Evolutionary conservation across 2,888 invertebrate species (phyloP).

Genomic region (Agriopis aurantiaria): DNA sequence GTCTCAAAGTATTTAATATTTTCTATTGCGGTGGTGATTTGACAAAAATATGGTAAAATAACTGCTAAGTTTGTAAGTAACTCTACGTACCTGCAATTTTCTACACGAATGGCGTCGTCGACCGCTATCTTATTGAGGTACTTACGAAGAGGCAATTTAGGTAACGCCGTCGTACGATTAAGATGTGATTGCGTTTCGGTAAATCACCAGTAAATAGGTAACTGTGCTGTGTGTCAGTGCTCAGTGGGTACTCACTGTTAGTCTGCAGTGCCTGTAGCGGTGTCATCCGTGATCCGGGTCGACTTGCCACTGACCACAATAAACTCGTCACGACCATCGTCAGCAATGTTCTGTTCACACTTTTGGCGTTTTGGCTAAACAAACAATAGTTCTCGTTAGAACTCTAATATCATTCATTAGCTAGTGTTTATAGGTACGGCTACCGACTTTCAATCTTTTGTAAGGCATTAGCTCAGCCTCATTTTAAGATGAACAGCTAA

Average conservation of each 20-base stretch:
- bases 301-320: conserved; percentile 43
- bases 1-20: conserved; percentile 11
- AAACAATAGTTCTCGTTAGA: conserved; percentile 22
- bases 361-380: conserved; percentile 14
- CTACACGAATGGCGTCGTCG: conserved; percentile 27
- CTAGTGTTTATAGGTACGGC: conserved; percentile 4
- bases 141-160: conserved; percentile 30
- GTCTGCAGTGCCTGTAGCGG: conserved; percentile 46
- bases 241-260: conserved; percentile 11
- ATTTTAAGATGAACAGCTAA: conserved; percentile 14
- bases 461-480: conserved; percentile 3
- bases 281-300: conserved; percentile 80
- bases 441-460: conserved; percentile 19
- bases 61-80: conserved; percentile 10
- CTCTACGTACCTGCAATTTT: conserved; percentile 27
- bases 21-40: conserved; percentile 1
- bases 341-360: conserved; percentile 17
- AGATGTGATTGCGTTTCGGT: conserved; percentile 45
- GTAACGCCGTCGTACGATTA: conserved; percentile 36
- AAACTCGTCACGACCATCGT: conserved; percentile 22
- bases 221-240: conserved; percentile 67
- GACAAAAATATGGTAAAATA: conserved; percentile 21
- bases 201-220: conserved; percentile 48
- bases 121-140: conserved; percentile 34
- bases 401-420: conserved; percentile 8